Evolutionary conservation across 2,113 vertebrate species (phyloP), one percentile per base, ranked within the genome.

Genomic region (Coryphaenoides rupestris): DNA sequence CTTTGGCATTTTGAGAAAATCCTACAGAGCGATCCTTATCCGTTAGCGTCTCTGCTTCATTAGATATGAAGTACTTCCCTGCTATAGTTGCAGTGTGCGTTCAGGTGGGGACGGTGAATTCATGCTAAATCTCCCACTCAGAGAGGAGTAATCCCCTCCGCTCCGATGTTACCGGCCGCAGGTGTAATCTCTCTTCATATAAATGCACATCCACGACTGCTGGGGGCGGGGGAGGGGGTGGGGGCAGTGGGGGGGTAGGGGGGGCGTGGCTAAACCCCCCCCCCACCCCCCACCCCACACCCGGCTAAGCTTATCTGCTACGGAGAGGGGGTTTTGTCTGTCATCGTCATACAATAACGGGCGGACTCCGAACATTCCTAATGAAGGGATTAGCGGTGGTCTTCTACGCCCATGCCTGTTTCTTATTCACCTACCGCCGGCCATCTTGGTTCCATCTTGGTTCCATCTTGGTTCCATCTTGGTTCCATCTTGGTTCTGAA

Each of bases 321-420:
- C 33, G 33, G 33, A 12, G 24, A 6, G 57, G 62, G 55, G 53
- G 58, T 62, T 68, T 77, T 66, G 66, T 61, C 58, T 58, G 45
- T 63, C 23, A 10, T 58, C 73, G 69, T 73, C 56, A 57, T 16
- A n/a, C 55, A 60, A 62, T 63, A 13, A 19, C 33, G 7, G 28
- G 33, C 33, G 0, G 33, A 16, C 19, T 33, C 68, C 47, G 56
- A 58, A 55, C 70, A 77, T 74, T 76, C 69, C 66, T 83, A 86
- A 87, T 80, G 70, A 84, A 69, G 33, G 68, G 73, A 79, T 79
- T 81, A 76, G 71, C 69, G 75, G 72, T 71, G 60, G 84, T 84
- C 85, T 80, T 76, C 75, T 70, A n/a, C n/a, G n/a, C 73, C 57
- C 63, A 66, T 63, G 28, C 57, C 40, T 12, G 55, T 59, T 68